Conservation (phyloP, 2,113 vertebrate genomes). For the Ciconia boyciana region DNA sequence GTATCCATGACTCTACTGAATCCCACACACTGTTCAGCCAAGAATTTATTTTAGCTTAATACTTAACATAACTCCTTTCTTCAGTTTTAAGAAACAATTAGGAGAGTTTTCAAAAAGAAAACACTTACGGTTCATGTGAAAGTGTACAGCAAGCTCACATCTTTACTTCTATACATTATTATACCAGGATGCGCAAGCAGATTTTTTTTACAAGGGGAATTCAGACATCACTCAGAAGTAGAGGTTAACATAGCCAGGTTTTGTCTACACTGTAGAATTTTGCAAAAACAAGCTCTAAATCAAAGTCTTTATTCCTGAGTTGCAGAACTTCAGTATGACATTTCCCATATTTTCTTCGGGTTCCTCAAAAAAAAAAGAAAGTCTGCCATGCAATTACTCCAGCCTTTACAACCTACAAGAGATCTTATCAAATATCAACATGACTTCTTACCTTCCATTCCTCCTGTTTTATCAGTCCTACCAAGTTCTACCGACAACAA, state of each 20-base stretch:
- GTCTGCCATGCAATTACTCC: neutral
- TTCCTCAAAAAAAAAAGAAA: neutral
- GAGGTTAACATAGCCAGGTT: neutral
- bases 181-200: neutral
- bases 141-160: neutral
- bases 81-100: neutral
- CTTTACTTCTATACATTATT: neutral
- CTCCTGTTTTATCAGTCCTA: neutral
- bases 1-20: neutral
- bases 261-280: neutral
- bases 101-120: neutral
- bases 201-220: neutral
- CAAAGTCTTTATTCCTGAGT: neutral
- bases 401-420: neutral
- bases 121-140: neutral
- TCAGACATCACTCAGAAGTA: neutral
- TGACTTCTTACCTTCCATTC: neutral
- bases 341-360: neutral
- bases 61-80: neutral
- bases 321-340: neutral
- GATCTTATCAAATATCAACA: neutral
- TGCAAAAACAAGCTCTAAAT: neutral
- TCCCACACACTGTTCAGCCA: neutral
- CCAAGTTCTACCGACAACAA: neutral
- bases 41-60: constrained; percentile 27